Conservation (phyloP, 2,888 invertebrate species). For the Pyrrhosoma nymphula region DNA sequence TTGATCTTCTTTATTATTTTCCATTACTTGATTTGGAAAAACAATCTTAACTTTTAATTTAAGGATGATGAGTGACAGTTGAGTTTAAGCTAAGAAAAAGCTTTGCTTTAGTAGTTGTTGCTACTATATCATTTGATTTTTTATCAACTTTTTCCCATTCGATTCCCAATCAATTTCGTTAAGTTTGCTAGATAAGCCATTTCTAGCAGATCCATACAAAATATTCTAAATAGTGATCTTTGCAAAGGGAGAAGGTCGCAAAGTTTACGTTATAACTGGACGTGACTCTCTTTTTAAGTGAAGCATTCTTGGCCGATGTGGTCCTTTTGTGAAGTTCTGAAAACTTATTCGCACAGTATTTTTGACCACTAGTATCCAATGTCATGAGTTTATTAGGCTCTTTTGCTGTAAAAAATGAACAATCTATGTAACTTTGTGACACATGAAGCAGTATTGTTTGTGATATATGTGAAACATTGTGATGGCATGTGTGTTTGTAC, state of each 20-base stretch:
- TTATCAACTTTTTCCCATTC: neutral
- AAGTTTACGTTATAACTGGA: neutral
- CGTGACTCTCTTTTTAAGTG: neutral
- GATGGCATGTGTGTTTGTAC: slow-evolving; percentile 55
- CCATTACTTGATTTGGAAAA: neutral
- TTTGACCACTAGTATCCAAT: slow-evolving; percentile 21
- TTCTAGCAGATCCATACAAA: neutral
- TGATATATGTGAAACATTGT: slow-evolving; percentile 63
- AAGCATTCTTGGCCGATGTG: neutral
- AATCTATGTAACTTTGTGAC: slow-evolving; percentile 59
- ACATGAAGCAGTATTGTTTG: slow-evolving; percentile 64
- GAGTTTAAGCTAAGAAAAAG: neutral
- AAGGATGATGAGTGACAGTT: neutral
- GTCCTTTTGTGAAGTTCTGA: neutral
- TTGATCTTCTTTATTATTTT: neutral
- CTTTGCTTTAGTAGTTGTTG: neutral
- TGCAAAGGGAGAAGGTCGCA: neutral
- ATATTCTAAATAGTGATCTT: neutral
- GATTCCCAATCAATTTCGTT: neutral
- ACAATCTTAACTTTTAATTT: neutral
- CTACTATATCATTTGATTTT: slow-evolving; percentile 4
- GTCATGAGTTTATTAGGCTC: slow-evolving; percentile 46
- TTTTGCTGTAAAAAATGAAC: slow-evolving; percentile 39
- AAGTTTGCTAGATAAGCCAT: neutral
- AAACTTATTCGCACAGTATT: slow-evolving; percentile 56